phyloP scores from a whole-genome alignment of 2,888 invertebrate species.

The Andrena trimmerana region DNA sequence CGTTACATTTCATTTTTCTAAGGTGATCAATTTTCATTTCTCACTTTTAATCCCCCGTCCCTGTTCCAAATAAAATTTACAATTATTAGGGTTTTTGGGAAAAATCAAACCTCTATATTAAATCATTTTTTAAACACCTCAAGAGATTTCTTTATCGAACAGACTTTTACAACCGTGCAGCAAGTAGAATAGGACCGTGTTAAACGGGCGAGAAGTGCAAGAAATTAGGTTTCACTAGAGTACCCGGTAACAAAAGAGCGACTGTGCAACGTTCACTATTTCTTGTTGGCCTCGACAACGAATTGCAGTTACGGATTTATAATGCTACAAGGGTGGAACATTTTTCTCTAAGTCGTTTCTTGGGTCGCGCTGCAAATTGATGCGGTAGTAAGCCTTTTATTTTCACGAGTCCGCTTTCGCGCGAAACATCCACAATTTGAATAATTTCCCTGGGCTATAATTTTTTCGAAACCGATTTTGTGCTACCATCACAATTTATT shows the following conservation, averaged over 20 bases:
- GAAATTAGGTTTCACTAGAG: neutral
- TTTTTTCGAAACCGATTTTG: neutral
- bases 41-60: too few species aligned
- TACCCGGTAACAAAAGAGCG: slow-evolving; percentile 10
- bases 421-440: neutral
- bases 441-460: neutral
- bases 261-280: neutral
- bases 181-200: neutral
- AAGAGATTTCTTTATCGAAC: too few species aligned
- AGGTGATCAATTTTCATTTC: too few species aligned
- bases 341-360: neutral
- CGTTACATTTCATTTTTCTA: too few species aligned
- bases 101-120: too few species aligned
- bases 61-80: too few species aligned
- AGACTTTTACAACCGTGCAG: too few species aligned
- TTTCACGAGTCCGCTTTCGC: neutral
- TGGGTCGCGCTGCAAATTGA: neutral
- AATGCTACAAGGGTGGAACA: neutral
- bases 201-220: slow-evolving; percentile 6
- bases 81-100: too few species aligned
- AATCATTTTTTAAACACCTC: too few species aligned
- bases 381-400: neutral
- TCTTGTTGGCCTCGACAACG: neutral
- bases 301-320: slow-evolving; percentile 20
- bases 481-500: neutral